Evolutionary conservation across 2,797 vertebrate species (phyloP).

Genomic region (Anguilla marmorata): DNA sequence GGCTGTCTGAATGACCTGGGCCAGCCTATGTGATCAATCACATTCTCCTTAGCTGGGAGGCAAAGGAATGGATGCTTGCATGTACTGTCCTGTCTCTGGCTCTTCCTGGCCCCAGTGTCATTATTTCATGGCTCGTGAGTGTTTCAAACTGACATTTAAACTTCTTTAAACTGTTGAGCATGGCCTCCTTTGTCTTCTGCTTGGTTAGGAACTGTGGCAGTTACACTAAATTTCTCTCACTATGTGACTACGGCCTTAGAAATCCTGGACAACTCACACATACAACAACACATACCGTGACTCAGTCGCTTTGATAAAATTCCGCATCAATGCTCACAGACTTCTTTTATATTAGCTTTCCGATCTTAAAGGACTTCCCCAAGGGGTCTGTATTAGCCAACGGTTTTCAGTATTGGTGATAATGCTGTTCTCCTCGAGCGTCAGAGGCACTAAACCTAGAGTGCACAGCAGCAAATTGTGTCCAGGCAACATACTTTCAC

Average conservation of each 20-base stretch:
- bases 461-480: neutral
- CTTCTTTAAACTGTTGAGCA: neutral
- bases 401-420: neutral
- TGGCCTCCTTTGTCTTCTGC: neutral
- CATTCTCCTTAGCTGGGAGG: slow-evolving; percentile 1
- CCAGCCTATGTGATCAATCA: slow-evolving; percentile 15
- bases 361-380: neutral
- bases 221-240: neutral
- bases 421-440: neutral
- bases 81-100: too few relatives aligned
- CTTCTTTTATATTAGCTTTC: neutral
- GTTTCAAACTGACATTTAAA: neutral
- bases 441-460: neutral
- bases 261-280: neutral
- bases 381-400: neutral
- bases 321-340: neutral
- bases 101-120: neutral
- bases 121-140: neutral
- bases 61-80: neutral
- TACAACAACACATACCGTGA: neutral
- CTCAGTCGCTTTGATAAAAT: neutral
- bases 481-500: neutral
- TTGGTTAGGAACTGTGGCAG: neutral
- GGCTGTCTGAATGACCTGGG: neutral
- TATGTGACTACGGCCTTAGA: neutral